Evolutionary conservation across 2,113 vertebrate genomes (phyloP), one percentile per base, ranked within the genome.

Genomic region (Hymenochirus boettgeri): DNA sequence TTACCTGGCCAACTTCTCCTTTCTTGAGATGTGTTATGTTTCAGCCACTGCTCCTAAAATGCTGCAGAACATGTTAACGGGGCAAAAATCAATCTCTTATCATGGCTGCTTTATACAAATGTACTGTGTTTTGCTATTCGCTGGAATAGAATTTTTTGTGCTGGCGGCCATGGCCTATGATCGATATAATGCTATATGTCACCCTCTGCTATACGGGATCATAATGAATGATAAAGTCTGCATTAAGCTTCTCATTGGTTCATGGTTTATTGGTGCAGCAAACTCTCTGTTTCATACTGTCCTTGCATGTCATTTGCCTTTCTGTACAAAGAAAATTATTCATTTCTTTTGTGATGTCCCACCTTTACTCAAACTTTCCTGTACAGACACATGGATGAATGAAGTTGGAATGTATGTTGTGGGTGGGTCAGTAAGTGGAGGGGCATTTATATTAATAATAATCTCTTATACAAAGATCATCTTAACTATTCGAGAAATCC

Each of bases 331-430:
- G 15, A 67, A 39, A 17, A 50, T 67, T 3, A 39, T 59, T 17
- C 57, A 57, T 15, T 67, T 67, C 18, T 67, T 59, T 52, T 67
- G 64, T 42, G 64, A 67, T 52, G 24, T 67, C 9, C 56, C 64
- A 4, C 56, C 57, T 2, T 37, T 67, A 22, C 23, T 67, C 13
- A 57, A 58, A 2, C 23, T 67, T 5, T 21, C 64, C 3, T 59
- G 64, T 21, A 52, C 35, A 7, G 56, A 67, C 33, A 67, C 64
- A 3, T 42, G 22, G 21, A 19, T 59, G 3, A 67, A 67, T 29
- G 64, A 67, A 33, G 9, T 67, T 9, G 48, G 24, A 1, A 57
- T 67, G 10, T 67, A 37, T 26, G 50, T 59, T 3, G 15, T 66
- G 35, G 39, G 54, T 4, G 54, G 63, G 19, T 35, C 42, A 15